Evolutionary conservation across 1,140 invertebrate genomes (phyloP).

Genomic region (Drosophila pectinifera): DNA sequence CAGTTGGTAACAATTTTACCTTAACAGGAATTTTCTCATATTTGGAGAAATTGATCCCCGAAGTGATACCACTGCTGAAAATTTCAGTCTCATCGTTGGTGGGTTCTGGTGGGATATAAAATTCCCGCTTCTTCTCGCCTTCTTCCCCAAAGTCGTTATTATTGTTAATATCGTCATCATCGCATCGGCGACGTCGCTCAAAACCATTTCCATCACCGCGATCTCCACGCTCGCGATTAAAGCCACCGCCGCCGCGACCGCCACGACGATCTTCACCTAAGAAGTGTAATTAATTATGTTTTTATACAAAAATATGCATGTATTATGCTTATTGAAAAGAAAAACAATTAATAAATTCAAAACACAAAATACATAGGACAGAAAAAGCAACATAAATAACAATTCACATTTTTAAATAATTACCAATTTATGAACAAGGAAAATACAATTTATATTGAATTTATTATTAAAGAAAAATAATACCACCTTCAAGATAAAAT

Average conservation of each 20-base stretch:
- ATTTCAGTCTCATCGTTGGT: constrained; percentile 89
- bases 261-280: constrained; percentile 35
- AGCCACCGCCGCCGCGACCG: constrained; percentile 32
- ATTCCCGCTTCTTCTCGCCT: constrained; percentile 86
- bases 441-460: no score
- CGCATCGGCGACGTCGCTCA: constrained; percentile 45
- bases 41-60: constrained; percentile 95
- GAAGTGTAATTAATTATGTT: no score
- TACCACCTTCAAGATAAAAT: background rate
- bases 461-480: no score
- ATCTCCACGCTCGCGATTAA: constrained; percentile 31
- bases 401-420: no score
- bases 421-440: background rate
- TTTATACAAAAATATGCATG: background rate
- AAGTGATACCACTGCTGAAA: constrained; percentile 89
- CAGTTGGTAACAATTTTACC: constrained; percentile 84
- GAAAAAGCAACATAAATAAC: background rate
- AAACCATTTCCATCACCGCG: constrained; percentile 19
- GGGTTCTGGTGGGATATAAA: constrained; percentile 93
- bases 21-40: constrained; percentile 94
- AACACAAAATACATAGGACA: background rate
- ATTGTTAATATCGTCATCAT: constrained; percentile 67
- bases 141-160: constrained; percentile 50
- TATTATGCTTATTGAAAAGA: background rate
- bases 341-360: background rate